Evolutionary conservation across 2,797 vertebrate genomes (phyloP), one percentile per base, ranked within the genome.

Genomic region (Chelmon rostratus): DNA sequence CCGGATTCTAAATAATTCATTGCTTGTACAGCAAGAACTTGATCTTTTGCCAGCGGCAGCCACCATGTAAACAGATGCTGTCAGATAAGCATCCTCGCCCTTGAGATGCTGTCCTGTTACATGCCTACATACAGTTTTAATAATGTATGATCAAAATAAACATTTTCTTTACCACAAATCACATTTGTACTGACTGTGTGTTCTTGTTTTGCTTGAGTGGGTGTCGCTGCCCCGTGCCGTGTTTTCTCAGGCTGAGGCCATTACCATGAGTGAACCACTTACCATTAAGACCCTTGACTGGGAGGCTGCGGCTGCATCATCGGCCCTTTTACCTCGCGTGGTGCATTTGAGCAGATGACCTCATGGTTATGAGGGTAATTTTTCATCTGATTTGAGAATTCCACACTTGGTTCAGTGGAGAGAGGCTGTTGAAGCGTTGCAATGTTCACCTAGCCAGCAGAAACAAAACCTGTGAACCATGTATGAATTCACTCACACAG

Each of bases 381-480:
- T 87, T 82, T 89, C 78, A 82, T 90, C 61, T 77, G 74, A 83
- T 91, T 87, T 82, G 65, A 78, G 82, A 74, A 85, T 83, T 80
- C 67, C 59, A 68, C 33, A 1, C 73, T 69, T 42, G 76, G 66
- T 71, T 90, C 62, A 50, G 72, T 72, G 62, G 31, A 28, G 68
- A 31, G 73, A 65, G 63, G 76, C 68, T 79, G 78, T 62, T 56
- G 46, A 75, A 76, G 54, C 50, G 23, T 61, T 83, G 62, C 40
- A 7, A 1, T 73, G 67, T 86, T 70, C 69, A 77, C 56, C 42
- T 37, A 9, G 79, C 70, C 63, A 63, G 86, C 86, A 78, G 77
- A 87, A 87, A 79, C 80, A 47, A 76, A 91, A 78, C 72, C 82
- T 68, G 82, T 88, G 87, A 92, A 82, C 86, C 78, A 10, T 90